A percentile compares a stretch with the other conserved stretches of the same genome.
These are phyloP conservation scores for Empis livida DNA, from an alignment of 2,888 invertebrate genomes.

Conservation along the genomic window DNA sequence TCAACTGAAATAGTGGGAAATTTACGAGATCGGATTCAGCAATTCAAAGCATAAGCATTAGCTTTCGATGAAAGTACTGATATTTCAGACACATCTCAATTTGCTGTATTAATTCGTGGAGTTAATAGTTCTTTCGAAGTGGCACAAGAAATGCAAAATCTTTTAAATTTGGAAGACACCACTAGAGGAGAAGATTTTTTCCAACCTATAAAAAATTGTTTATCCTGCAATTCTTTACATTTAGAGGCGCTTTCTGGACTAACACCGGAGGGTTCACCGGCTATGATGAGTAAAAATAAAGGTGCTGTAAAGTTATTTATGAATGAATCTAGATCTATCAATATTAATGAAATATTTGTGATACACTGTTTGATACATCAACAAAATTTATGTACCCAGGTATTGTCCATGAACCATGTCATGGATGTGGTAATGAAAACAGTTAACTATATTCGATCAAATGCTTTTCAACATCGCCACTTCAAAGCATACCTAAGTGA, in stretches of 20 bases:
- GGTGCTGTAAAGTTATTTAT: slow-evolving; percentile 6
- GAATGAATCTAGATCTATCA: slow-evolving; percentile 1
- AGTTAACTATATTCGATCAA: neutral
- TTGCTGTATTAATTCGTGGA: slow-evolving; percentile 5
- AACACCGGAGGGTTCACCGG: slow-evolving; percentile 2
- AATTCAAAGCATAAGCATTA: slow-evolving; percentile 4
- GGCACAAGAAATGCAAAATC: too few species aligned
- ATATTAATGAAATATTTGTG: slow-evolving; percentile 1
- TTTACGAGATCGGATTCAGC: neutral
- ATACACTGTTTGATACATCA: slow-evolving; percentile 7
- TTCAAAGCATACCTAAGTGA: neutral
- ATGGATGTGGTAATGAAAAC: slow-evolving; percentile 3
- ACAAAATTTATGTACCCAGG: slow-evolving; percentile 6
- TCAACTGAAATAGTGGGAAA: neutral
- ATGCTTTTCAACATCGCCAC: neutral
- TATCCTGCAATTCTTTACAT: slow-evolving; percentile 3
- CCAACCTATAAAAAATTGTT: slow-evolving; percentile 6
- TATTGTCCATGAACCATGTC: neutral
- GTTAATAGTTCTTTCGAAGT: slow-evolving; percentile 5
- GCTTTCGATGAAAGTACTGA: slow-evolving; percentile 9
- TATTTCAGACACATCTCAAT: slow-evolving; percentile 6
- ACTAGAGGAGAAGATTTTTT: slow-evolving; percentile 7
- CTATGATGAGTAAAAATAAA: slow-evolving; percentile 7
- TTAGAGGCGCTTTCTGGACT: slow-evolving; percentile 5
- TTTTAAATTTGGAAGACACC: slow-evolving; percentile 8